These are phyloP conservation scores for Pyrgus malvae DNA, from an alignment of 2,888 invertebrate genomes.

Conservation along the genomic window DNA sequence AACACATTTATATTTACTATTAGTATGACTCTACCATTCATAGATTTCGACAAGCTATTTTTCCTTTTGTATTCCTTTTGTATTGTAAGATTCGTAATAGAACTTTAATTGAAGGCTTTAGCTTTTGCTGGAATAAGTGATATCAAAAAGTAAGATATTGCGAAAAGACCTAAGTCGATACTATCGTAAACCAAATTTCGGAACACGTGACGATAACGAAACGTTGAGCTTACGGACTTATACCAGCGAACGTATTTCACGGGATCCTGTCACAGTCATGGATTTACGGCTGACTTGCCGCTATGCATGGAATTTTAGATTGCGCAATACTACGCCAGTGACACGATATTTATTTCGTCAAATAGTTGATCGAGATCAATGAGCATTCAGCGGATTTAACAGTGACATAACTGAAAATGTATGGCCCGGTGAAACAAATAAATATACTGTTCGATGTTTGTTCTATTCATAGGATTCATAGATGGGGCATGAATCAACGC, in stretches of 20 bases:
- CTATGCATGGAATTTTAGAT: constrained; percentile 27
- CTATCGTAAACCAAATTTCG: background rate
- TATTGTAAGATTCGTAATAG: too few species aligned
- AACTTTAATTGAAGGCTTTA: too few species aligned
- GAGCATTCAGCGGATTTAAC: constrained; percentile 3
- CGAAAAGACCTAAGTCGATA: background rate
- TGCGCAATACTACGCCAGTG: constrained; percentile 19
- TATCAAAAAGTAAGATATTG: too few species aligned
- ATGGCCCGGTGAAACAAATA: background rate
- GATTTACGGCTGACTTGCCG: constrained; percentile 27
- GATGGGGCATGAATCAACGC: too few species aligned
- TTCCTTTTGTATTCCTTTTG: too few species aligned
- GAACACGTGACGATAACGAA: constrained; percentile 20
- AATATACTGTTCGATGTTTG: background rate
- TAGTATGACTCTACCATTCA: too few species aligned
- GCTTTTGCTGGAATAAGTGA: too few species aligned
- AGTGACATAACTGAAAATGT: constrained; percentile 8
- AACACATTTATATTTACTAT: too few species aligned
- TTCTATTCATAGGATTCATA: background rate
- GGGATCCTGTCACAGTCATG: constrained; percentile 25
- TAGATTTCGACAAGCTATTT: too few species aligned
- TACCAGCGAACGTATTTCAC: constrained; percentile 22
- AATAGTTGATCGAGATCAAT: constrained; percentile 18
- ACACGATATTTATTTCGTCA: constrained; percentile 25
- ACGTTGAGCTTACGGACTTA: constrained; percentile 20